A percentile compares a stretch with the other conserved stretches of the same genome.
Conservation (phyloP, 2,113 vertebrate species). For the Dryoscopus gambensis region DNA sequence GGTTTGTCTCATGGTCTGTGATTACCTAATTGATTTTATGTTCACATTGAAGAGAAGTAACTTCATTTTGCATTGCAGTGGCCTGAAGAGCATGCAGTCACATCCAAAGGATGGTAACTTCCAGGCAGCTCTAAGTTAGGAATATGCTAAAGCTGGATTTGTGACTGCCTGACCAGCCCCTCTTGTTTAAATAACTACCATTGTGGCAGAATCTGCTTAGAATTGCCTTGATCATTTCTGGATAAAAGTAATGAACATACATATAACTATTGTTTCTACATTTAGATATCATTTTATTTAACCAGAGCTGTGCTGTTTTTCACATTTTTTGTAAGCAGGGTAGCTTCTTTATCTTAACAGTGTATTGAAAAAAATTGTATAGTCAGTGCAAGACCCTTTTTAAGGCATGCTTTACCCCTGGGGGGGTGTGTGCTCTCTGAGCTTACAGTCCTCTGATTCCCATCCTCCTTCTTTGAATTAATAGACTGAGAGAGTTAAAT, state of each 20-base stretch:
- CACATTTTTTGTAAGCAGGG: not conserved
- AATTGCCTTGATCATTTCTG: not conserved
- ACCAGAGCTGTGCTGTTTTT: not conserved
- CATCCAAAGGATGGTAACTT: not conserved
- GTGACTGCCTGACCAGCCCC: not conserved
- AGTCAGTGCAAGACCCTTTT: not conserved
- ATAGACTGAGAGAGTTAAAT: slow-evolving; percentile 8
- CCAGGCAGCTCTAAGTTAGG: not conserved
- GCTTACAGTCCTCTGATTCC: not conserved
- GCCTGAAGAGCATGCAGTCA: not conserved
- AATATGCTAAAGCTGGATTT: not conserved
- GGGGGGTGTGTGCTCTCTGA: not conserved
- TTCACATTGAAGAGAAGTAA: not conserved
- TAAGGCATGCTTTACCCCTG: not conserved
- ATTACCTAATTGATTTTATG: not conserved
- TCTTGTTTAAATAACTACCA: not conserved
- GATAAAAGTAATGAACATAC: not conserved
- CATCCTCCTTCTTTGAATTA: not conserved
- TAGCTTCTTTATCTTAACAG: not conserved
- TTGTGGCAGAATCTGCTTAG: not conserved
- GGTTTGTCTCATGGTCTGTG: not conserved
- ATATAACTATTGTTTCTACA: not conserved
- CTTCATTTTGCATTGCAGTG: not conserved
- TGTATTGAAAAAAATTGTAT: not conserved
- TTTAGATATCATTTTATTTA: not conserved